Percentiles rank a stretch among this genome's conserved stretches.
Evolutionary conservation across 1,140 invertebrate species (phyloP).

Genomic region (Stratiolaelaps scimitus): DNA sequence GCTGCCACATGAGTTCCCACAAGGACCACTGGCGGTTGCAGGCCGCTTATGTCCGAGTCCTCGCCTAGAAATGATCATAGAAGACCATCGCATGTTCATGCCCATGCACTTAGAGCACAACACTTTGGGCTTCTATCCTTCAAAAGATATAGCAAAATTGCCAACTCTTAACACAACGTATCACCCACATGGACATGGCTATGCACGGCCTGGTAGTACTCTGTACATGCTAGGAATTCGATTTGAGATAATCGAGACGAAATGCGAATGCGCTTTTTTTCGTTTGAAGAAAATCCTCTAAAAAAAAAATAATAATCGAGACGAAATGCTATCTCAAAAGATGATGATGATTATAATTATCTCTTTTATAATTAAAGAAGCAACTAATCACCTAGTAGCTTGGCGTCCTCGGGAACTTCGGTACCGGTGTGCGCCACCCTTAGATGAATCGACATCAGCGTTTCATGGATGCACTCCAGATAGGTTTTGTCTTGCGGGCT

Average conservation of each 20-base stretch:
- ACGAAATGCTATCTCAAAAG: too few species aligned
- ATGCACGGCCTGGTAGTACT: too few species aligned
- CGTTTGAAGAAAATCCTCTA: too few species aligned
- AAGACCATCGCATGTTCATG: too few species aligned
- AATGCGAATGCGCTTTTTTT: too few species aligned
- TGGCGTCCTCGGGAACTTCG: constrained; percentile 5
- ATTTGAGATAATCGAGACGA: too few species aligned
- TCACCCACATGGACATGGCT: too few species aligned
- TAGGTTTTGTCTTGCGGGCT: constrained; percentile 21
- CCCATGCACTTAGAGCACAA: too few species aligned
- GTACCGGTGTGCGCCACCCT: constrained; percentile 11
- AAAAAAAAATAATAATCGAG: too few species aligned
- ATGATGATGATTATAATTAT: too few species aligned
- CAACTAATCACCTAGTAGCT: not conserved
- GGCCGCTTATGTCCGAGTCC: constrained; percentile 31
- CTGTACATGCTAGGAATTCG: too few species aligned
- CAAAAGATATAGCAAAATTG: not conserved
- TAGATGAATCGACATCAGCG: constrained; percentile 22
- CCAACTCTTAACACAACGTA: constrained; percentile 22
- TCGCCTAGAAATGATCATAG: constrained; percentile 13
- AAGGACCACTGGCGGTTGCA: constrained; percentile 42
- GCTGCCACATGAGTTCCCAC: constrained; percentile 42
- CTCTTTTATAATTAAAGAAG: too few species aligned
- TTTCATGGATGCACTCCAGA: constrained; percentile 18
- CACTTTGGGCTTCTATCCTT: not conserved